Percentiles rank a stretch among this genome's conserved stretches.
Conservation (phyloP, 2,888 invertebrate genomes). For the Argynnis bischoffii region DNA sequence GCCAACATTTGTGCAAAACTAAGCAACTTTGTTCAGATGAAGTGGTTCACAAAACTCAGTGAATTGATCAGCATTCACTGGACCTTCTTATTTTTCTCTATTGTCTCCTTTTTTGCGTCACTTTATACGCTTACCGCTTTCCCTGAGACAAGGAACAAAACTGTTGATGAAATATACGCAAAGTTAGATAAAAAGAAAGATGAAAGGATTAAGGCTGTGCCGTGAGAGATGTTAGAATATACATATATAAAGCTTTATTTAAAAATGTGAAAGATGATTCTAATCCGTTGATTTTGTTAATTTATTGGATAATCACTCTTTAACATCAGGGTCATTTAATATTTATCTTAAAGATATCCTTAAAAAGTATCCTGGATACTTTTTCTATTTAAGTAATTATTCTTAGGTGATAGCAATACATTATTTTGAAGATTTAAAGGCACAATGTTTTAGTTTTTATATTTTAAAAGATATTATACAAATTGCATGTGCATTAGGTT, state of each 20-base stretch:
- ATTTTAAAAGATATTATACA: not conserved
- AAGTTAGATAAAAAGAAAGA: conserved; percentile 56
- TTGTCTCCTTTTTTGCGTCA: conserved; percentile 63
- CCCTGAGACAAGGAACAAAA: conserved; percentile 70
- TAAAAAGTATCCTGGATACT: not conserved
- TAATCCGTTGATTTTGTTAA: too few species aligned
- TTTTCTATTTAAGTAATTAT: not conserved
- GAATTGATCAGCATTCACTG: conserved; percentile 70
- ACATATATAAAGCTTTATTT: too few species aligned
- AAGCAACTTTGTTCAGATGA: conserved; percentile 74
- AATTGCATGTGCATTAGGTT: not conserved
- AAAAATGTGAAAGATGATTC: too few species aligned
- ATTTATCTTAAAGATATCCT: not conserved
- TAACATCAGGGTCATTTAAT: too few species aligned
- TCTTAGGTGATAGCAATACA: too few species aligned
- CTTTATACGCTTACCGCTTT: conserved; percentile 64
- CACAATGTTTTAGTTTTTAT: too few species aligned
- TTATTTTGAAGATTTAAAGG: too few species aligned
- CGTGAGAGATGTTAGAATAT: conserved; percentile 29
- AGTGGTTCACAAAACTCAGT: conserved; percentile 70
- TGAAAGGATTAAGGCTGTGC: conserved; percentile 42
- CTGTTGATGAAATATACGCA: conserved; percentile 68
- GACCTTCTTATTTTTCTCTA: conserved; percentile 69
- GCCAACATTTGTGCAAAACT: conserved; percentile 73
- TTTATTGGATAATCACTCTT: too few species aligned